Conservation (phyloP, 1,140 invertebrate genomes). For the Hydropsyche tenuis region DNA sequence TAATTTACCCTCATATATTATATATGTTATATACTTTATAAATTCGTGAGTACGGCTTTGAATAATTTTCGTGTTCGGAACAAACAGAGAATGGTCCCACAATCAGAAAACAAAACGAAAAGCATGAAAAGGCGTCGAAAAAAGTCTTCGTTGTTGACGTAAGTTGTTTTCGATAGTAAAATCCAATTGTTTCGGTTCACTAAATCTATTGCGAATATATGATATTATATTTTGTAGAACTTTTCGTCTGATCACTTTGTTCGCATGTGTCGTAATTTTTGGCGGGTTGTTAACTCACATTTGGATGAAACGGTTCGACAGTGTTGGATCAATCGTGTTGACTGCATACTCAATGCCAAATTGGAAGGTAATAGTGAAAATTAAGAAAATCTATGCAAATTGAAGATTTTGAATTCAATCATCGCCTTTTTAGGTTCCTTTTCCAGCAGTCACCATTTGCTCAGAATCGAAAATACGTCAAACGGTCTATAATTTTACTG, state of each 20-base stretch:
- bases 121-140: no score
- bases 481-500: conserved; percentile 64
- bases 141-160: no score
- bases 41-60: no score
- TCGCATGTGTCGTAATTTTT: background rate
- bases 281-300: background rate
- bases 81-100: no score
- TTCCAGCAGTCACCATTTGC: conserved; percentile 69
- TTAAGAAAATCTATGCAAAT: background rate
- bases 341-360: background rate
- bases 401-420: background rate
- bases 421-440: conserved; percentile 60
- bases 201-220: no score
- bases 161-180: no score
- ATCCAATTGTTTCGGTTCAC: no score
- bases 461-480: conserved; percentile 66
- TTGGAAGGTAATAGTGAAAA: background rate
- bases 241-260: background rate
- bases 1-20: no score
- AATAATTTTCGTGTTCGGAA: no score
- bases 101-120: no score
- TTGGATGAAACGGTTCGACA: background rate
- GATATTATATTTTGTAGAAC: background rate
- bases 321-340: background rate
- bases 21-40: no score